Evolutionary conservation across 2,888 invertebrate species (phyloP).

Genomic region (Sceliomorpha sp.): DNA sequence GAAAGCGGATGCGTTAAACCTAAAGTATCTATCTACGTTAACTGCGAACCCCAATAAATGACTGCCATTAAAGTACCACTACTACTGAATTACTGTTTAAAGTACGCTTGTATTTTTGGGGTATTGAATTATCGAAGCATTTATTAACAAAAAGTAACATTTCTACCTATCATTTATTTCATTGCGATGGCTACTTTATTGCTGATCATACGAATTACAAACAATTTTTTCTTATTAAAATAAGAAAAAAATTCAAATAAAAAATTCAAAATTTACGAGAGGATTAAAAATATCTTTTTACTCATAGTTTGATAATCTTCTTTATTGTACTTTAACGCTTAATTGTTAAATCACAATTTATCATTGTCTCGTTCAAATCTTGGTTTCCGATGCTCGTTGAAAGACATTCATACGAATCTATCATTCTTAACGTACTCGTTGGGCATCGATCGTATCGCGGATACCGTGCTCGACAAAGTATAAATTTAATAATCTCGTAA

Average conservation of each 20-base stretch:
- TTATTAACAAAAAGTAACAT: too few species aligned
- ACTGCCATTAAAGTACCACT: constrained; percentile 30
- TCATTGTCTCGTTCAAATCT: neutral
- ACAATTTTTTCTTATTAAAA: too few species aligned
- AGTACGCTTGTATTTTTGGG: constrained; percentile 8
- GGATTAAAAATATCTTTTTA: too few species aligned
- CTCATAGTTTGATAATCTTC: too few species aligned
- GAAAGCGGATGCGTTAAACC: constrained; percentile 24
- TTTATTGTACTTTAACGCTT: too few species aligned
- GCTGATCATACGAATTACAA: too few species aligned
- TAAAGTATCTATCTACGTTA: constrained; percentile 37
- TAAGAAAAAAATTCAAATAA: too few species aligned
- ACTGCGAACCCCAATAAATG: constrained; percentile 39
- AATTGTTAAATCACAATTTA: neutral
- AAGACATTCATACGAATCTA: neutral
- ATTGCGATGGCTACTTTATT: too few species aligned
- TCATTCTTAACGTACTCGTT: constrained; percentile 15
- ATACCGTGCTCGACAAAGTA: constrained; percentile 33
- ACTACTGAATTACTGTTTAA: constrained; percentile 34
- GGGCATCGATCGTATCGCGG: constrained; percentile 26
- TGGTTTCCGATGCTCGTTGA: neutral
- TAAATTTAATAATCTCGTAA: constrained; percentile 49
- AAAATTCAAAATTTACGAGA: too few species aligned
- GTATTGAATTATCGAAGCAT: constrained; percentile 14
- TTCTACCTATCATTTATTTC: too few species aligned